These are phyloP conservation scores for Drosophila testacea DNA, from an alignment of 2,888 invertebrate genomes.

Conservation along the genomic window DNA sequence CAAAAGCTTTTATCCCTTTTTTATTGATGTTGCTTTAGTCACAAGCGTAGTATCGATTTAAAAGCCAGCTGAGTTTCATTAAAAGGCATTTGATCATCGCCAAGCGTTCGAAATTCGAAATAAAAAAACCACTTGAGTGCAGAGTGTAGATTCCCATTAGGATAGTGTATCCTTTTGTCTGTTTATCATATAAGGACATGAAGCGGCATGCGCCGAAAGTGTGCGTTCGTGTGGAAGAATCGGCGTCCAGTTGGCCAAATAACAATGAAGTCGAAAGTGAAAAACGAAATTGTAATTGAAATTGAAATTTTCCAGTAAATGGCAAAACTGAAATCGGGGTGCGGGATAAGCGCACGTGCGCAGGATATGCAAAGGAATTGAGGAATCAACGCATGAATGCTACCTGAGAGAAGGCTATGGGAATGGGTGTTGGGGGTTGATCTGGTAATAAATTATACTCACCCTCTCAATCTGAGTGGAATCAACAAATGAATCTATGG, in stretches of 20 bases:
- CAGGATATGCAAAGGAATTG: constrained; percentile 52
- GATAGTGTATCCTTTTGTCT: constrained; percentile 1
- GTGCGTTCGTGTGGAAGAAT: constrained; percentile 58
- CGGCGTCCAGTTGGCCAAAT: constrained; percentile 39
- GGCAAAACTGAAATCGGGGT: constrained; percentile 22
- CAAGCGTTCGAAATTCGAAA: background rate
- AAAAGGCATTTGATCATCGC: background rate
- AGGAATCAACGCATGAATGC: constrained; percentile 14
- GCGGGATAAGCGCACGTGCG: constrained; percentile 57
- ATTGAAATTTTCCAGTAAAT: constrained; percentile 28
- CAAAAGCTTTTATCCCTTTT: too few species aligned
- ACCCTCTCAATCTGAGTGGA: constrained; percentile 39
- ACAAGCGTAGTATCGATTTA: background rate
- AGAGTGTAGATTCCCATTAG: background rate
- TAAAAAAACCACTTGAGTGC: background rate
- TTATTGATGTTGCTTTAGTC: background rate
- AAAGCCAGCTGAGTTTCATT: background rate
- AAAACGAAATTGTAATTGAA: constrained; percentile 40
- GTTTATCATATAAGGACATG: background rate
- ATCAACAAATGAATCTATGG: constrained; percentile 63
- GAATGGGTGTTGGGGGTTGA: constrained; percentile 40
- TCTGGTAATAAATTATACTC: constrained; percentile 29
- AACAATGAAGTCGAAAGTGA: constrained; percentile 39
- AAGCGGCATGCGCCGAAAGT: constrained; percentile 66
- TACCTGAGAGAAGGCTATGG: constrained; percentile 19